Conservation (phyloP, 1,140 invertebrate species). For the Papilio glaucus region DNA sequence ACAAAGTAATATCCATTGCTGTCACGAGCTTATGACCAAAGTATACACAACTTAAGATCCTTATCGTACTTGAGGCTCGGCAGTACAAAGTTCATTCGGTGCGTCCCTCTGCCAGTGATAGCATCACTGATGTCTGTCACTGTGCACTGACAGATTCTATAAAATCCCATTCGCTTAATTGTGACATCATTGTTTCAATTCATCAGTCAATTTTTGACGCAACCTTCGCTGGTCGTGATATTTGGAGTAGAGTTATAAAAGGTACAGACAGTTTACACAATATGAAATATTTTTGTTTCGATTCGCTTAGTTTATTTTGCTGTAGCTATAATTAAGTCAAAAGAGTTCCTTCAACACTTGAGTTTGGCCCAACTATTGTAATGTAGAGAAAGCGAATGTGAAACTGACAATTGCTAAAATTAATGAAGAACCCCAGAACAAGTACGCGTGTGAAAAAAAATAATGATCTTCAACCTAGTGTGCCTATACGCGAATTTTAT, state of each 20-base stretch:
- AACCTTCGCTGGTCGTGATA: conserved; percentile 54
- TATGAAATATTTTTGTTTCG: neutral
- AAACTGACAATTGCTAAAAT: too few relatives aligned
- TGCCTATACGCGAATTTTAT: too few relatives aligned
- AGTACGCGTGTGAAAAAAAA: too few relatives aligned
- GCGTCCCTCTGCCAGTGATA: conserved; percentile 46
- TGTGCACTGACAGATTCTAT: conserved; percentile 46
- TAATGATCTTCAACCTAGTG: too few relatives aligned
- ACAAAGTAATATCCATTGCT: conserved; percentile 12
- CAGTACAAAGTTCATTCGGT: conserved; percentile 43
- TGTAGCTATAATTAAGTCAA: too few relatives aligned
- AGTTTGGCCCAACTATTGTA: too few relatives aligned
- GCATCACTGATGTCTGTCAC: conserved; percentile 50
- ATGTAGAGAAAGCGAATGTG: too few relatives aligned
- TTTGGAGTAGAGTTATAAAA: conserved; percentile 44
- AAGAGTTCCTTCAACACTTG: neutral
- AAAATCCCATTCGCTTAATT: conserved; percentile 59
- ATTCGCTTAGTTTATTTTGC: too few relatives aligned
- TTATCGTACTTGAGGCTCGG: conserved; percentile 39
- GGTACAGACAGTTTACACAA: neutral
- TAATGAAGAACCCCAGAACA: too few relatives aligned
- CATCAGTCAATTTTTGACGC: conserved; percentile 65
- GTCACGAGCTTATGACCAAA: conserved; percentile 29
- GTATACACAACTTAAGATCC: conserved; percentile 29
- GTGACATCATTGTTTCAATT: conserved; percentile 75